Conservation (phyloP, 2,888 invertebrate genomes). For the Dioctria rufipes region DNA sequence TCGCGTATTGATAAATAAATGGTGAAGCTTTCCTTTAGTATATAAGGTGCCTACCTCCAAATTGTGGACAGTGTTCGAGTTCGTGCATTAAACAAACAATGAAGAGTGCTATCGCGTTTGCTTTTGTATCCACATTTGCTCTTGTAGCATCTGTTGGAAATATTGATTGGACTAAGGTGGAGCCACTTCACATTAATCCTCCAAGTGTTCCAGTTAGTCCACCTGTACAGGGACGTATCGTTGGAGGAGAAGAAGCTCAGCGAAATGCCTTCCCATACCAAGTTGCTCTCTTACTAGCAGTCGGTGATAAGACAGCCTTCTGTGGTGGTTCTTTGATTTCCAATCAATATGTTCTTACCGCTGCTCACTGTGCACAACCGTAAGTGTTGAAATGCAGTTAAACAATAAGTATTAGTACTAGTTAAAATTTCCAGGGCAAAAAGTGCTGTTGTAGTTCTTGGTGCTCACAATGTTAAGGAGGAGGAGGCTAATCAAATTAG, state of each 20-base stretch:
- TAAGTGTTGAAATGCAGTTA: background rate
- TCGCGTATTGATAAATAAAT: background rate
- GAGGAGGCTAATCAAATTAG: constrained; percentile 58
- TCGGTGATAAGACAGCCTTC: constrained; percentile 23
- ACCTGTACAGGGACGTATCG: constrained; percentile 65
- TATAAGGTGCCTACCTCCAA: background rate
- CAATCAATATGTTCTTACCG: constrained; percentile 29
- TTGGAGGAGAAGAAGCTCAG: constrained; percentile 68
- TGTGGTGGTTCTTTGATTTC: constrained; percentile 52
- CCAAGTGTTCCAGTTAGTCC: constrained; percentile 18
- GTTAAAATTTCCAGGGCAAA: constrained; percentile 37
- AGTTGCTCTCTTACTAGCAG: constrained; percentile 19
- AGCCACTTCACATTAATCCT: constrained; percentile 58
- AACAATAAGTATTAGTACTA: background rate
- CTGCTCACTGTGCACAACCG: constrained; percentile 58
- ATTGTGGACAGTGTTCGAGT: constrained; percentile 2
- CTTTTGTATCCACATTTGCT: constrained; percentile 5
- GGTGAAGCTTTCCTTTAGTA: background rate
- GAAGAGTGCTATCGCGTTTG: constrained; percentile 20
- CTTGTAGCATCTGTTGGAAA: constrained; percentile 14
- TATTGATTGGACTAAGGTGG: constrained; percentile 39
- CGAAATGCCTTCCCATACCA: constrained; percentile 67
- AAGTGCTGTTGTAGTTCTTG: constrained; percentile 48
- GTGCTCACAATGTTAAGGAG: constrained; percentile 54
- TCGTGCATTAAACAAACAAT: constrained; percentile 25